Conservation (phyloP, 2,888 invertebrate species). For the Lapara coniferarum region DNA sequence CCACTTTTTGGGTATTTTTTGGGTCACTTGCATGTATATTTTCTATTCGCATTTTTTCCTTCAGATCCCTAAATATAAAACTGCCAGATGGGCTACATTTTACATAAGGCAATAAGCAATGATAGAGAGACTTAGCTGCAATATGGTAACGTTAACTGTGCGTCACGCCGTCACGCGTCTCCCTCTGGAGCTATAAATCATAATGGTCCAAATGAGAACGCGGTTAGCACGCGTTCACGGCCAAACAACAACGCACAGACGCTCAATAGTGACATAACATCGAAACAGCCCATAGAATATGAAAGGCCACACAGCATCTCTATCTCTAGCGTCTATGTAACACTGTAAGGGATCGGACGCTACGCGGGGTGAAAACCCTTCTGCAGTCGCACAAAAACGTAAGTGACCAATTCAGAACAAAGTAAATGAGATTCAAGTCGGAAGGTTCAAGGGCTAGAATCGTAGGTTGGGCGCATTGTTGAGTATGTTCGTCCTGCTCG, state of each 20-base stretch:
- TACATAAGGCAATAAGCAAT: background rate
- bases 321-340: slow-evolving; percentile 76
- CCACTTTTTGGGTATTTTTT: too few relatives aligned
- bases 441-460: slow-evolving; percentile 80
- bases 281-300: slow-evolving; percentile 70
- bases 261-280: slow-evolving; percentile 80
- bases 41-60: too few relatives aligned
- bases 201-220: slow-evolving; percentile 58
- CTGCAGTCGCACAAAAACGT: slow-evolving; percentile 69
- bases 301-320: slow-evolving; percentile 78
- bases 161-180: slow-evolving; percentile 45
- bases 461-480: slow-evolving; percentile 61
- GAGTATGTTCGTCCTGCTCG: slow-evolving; percentile 78
- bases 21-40: too few relatives aligned
- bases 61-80: too few relatives aligned
- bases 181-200: slow-evolving; percentile 52
- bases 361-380: slow-evolving; percentile 79
- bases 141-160: slow-evolving; percentile 18
- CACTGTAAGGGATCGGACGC: slow-evolving; percentile 63
- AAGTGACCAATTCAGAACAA: slow-evolving; percentile 65
- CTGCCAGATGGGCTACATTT: background rate
- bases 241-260: slow-evolving; percentile 72
- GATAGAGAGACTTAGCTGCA: slow-evolving; percentile 4
- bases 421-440: slow-evolving; percentile 72
- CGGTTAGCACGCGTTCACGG: slow-evolving; percentile 71